Evolutionary conservation across 2,888 invertebrate species (phyloP), one percentile per base, ranked within the genome.

Genomic region (Chrysopilus asiliformis): DNA sequence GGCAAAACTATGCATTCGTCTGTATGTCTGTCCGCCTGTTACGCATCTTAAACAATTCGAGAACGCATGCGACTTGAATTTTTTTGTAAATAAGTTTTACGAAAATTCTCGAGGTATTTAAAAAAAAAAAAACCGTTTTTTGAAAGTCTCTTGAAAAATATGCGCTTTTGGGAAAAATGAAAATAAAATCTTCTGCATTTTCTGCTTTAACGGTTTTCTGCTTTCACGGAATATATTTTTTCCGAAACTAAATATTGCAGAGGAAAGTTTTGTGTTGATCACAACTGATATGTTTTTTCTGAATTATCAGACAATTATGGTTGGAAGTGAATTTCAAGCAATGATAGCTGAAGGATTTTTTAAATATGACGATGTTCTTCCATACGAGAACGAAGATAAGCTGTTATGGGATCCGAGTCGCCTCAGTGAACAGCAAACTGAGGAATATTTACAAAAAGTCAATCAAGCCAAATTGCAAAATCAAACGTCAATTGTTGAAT

Each of bases 311-410:
- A 89, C 86, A 15, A 93, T 94, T 45, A 91, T 91, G 85, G 91
- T 95, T 17, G 95, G 94, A 13, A 77, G 79, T 45, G 86, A 89
- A 54, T 94, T 82, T 58, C 95, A 95, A 67, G 95, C 94, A 3
- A 76, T 74, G 37, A 89, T 95, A 53, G 94, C 94, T 2, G 87
- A 87, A 57, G 91, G 90, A 2, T 68, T 94, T 13, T 83, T 83
- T 52, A 80, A 79, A 53, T 94, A 95, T 60, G 94, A 87, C 53
- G 93, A 93, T 64, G 85, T 84, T n/a, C 65, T 86, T 43, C 89
- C 90, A 1, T 90, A 91, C 58, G 90, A 91, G 65, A 93, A 93
- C 66, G 91, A 93, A 56, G 94, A 94, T 56, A 86, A 90, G 63
- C 68, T 93, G 35, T 65, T 95, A 8, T 95, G 95, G 94, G 86